Evolutionary conservation across 2,797 vertebrate species (phyloP).

Genomic region (Microchirus variegatus): DNA sequence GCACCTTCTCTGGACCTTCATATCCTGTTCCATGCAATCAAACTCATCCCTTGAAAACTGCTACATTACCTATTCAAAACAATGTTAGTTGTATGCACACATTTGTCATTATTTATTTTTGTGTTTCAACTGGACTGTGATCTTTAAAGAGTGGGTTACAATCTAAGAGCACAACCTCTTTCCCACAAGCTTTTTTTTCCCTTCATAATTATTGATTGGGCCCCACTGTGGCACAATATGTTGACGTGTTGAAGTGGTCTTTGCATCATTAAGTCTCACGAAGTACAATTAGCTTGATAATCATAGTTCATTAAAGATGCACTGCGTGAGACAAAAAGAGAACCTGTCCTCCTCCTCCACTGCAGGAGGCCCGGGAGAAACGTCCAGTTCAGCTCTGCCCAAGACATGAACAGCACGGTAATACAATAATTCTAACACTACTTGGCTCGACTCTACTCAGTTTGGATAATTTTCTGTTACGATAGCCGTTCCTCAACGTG

Average conservation of each 20-base stretch:
- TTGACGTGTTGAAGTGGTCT: constrained; percentile 42
- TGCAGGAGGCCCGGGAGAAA: constrained; percentile 36
- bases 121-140: too few relatives aligned
- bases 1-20: too few relatives aligned
- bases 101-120: too few relatives aligned
- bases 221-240: constrained; percentile 46
- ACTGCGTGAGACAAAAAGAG: constrained; percentile 61
- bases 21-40: too few relatives aligned
- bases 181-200: constrained; percentile 10
- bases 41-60: too few relatives aligned
- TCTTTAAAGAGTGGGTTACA: too few relatives aligned
- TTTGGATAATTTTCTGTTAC: too few relatives aligned
- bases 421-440: not conserved
- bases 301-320: constrained; percentile 71
- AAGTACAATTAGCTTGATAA: constrained; percentile 55
- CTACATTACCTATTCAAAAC: too few relatives aligned
- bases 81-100: too few relatives aligned
- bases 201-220: constrained; percentile 40
- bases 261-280: constrained; percentile 56
- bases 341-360: constrained; percentile 52
- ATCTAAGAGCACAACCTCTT: too few relatives aligned
- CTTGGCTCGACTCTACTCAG: too few relatives aligned
- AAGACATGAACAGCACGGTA: constrained; percentile 34
- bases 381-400: constrained; percentile 34
- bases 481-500: too few relatives aligned